A percentile compares a stretch with the other conserved stretches of the same genome.
phyloP scores from a whole-genome alignment of 2,888 invertebrate genomes.

The Caenorhabditis sp. region DNA sequence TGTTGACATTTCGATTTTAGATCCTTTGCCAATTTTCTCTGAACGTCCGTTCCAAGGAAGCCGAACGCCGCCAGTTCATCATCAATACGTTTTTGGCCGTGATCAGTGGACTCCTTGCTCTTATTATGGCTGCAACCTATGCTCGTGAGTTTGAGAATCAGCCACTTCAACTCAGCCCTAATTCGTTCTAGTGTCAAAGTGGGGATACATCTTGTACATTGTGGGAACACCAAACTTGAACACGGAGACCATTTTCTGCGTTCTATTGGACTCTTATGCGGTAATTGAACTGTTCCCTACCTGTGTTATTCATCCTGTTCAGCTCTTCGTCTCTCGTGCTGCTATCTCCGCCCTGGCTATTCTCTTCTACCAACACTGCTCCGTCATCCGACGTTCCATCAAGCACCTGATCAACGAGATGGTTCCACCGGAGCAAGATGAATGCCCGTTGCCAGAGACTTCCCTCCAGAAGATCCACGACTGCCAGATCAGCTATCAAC shows the following conservation, averaged over 20 bases:
- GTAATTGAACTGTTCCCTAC: not conserved
- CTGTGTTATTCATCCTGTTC: not conserved
- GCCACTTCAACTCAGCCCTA: not conserved
- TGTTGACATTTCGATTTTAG: conserved; percentile 16
- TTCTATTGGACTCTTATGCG: conserved; percentile 60
- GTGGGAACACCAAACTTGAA: conserved; percentile 56
- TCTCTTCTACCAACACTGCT: conserved; percentile 64
- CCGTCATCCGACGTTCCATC: conserved; percentile 59
- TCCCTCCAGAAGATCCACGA: conserved; percentile 70
- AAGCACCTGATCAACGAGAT: conserved; percentile 62
- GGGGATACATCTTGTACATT: conserved; percentile 63
- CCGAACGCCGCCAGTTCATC: conserved; percentile 55
- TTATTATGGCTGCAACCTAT: conserved; percentile 60
- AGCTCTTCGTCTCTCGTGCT: conserved; percentile 64
- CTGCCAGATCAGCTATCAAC: conserved; percentile 66
- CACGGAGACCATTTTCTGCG: conserved; percentile 61
- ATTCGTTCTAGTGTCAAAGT: conserved; percentile 52
- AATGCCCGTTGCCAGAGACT: conserved; percentile 65
- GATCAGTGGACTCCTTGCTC: conserved; percentile 54
- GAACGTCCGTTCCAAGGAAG: conserved; percentile 41
- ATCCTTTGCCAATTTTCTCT: conserved; percentile 51
- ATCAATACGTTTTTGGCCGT: conserved; percentile 60
- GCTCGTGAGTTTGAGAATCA: conserved; percentile 40
- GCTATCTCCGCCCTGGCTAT: conserved; percentile 63
- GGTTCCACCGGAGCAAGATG: conserved; percentile 64